phyloP scores from a whole-genome alignment of 2,797 vertebrate species.

The Intellagama lesueurii region DNA sequence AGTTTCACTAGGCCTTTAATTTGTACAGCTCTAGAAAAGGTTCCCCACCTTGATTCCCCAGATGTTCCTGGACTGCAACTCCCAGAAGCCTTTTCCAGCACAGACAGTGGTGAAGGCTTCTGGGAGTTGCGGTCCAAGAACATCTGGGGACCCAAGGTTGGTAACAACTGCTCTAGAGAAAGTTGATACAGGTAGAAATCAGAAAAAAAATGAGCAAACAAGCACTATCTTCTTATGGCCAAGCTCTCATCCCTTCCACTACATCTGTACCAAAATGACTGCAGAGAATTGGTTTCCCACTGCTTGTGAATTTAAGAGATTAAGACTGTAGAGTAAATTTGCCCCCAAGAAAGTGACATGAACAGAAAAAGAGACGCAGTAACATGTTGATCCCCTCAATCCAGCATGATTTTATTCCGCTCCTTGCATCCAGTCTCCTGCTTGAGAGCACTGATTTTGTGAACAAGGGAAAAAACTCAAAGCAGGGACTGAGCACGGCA shows the following conservation, averaged over 20 bases:
- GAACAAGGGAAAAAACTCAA: conserved; percentile 68
- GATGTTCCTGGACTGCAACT: too few relatives aligned
- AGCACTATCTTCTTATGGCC: neutral
- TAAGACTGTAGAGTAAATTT: neutral
- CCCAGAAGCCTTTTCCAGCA: too few relatives aligned
- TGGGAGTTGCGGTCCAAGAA: too few relatives aligned
- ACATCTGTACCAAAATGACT: neutral
- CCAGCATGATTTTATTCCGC: conserved; percentile 60
- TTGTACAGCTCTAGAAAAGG: neutral
- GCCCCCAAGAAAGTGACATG: neutral
- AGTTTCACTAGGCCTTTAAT: neutral
- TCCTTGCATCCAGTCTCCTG: conserved; percentile 47
- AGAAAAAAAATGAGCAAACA: neutral
- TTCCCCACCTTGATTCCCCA: too few relatives aligned
- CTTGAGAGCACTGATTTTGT: conserved; percentile 57
- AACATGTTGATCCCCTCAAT: conserved; percentile 60
- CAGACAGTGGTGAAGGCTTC: too few relatives aligned
- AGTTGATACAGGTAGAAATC: neutral
- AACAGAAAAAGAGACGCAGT: neutral
- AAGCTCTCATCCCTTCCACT: neutral
- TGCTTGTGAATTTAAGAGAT: neutral
- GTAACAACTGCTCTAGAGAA: neutral
- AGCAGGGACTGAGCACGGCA: conserved; percentile 47
- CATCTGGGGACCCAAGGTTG: neutral
- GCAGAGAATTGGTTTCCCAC: neutral